Evolutionary conservation across 2,888 invertebrate genomes (phyloP).

Genomic region (Aromia moschata): DNA sequence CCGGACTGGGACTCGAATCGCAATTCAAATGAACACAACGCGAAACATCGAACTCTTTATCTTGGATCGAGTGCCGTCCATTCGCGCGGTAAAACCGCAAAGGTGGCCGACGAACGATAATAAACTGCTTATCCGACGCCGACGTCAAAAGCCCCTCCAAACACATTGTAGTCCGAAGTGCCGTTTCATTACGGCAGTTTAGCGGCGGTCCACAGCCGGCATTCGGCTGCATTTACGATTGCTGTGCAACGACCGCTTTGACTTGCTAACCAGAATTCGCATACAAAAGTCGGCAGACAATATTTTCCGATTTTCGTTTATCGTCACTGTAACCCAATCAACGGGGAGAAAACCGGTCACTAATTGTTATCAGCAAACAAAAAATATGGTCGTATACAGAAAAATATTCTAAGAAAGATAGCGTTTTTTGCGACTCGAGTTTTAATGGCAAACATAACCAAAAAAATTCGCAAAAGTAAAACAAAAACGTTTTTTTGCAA

Average conservation of each 20-base stretch:
- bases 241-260: constrained; percentile 5
- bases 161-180: constrained; percentile 45
- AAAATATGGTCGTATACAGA: too few relatives aligned
- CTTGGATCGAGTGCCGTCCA: background rate
- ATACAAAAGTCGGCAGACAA: constrained; percentile 6
- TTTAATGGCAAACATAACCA: too few relatives aligned
- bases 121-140: constrained; percentile 47
- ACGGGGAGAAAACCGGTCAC: too few relatives aligned
- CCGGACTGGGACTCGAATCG: too few relatives aligned
- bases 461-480: too few relatives aligned
- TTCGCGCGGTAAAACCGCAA: constrained; percentile 19
- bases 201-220: constrained; percentile 18
- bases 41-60: background rate
- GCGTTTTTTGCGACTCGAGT: too few relatives aligned
- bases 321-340: too few relatives aligned
- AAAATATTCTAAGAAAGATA: too few relatives aligned
- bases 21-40: background rate
- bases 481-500: too few relatives aligned
- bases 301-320: too few relatives aligned
- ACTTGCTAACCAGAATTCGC: constrained; percentile 15
- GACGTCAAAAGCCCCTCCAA: constrained; percentile 47
- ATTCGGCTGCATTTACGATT: constrained; percentile 25
- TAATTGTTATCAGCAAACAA: too few relatives aligned
- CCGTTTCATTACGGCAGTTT: constrained; percentile 25
- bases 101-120: constrained; percentile 28